Evolutionary conservation across 2,797 vertebrate species (phyloP).

Genomic region (Aphelocoma californica): DNA sequence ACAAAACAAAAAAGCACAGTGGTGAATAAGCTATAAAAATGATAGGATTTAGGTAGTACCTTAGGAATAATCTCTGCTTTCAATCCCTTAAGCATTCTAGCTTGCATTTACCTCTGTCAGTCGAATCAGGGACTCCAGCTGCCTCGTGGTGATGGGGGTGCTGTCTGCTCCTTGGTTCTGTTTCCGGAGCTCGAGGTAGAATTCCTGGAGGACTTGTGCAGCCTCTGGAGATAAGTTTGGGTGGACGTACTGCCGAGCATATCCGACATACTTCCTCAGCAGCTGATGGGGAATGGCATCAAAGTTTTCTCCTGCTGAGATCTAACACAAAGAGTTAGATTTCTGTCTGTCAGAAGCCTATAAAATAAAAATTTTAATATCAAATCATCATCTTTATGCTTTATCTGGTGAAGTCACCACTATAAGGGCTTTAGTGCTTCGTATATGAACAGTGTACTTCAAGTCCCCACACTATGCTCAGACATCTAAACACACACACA

Average conservation of each 20-base stretch:
- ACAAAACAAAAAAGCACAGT: background rate
- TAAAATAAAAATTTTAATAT: background rate
- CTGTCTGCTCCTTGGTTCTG: slow-evolving; percentile 86
- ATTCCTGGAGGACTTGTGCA: slow-evolving; percentile 87
- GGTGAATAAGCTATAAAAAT: background rate
- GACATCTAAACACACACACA: background rate
- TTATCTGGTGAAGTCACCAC: background rate
- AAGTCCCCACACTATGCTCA: background rate
- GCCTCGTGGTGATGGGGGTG: slow-evolving; percentile 94
- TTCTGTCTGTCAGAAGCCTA: background rate
- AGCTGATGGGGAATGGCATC: slow-evolving; percentile 90
- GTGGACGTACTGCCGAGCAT: slow-evolving; percentile 92
- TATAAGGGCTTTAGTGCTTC: background rate
- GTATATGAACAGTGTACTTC: background rate
- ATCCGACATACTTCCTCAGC: slow-evolving; percentile 92
- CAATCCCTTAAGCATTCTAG: background rate
- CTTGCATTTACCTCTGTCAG: slow-evolving; percentile 85
- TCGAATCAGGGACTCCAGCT: slow-evolving; percentile 93
- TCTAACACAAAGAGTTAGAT: slow-evolving; percentile 66
- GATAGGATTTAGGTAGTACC: background rate
- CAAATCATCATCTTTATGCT: background rate
- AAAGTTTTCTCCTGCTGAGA: slow-evolving; percentile 79
- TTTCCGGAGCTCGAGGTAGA: slow-evolving; percentile 91
- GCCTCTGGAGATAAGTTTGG: slow-evolving; percentile 88
- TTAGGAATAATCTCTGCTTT: background rate